Evolutionary conservation across 2,888 invertebrate genomes (phyloP), one percentile per base, ranked within the genome.

Genomic region (Monoplex corrugatus): DNA sequence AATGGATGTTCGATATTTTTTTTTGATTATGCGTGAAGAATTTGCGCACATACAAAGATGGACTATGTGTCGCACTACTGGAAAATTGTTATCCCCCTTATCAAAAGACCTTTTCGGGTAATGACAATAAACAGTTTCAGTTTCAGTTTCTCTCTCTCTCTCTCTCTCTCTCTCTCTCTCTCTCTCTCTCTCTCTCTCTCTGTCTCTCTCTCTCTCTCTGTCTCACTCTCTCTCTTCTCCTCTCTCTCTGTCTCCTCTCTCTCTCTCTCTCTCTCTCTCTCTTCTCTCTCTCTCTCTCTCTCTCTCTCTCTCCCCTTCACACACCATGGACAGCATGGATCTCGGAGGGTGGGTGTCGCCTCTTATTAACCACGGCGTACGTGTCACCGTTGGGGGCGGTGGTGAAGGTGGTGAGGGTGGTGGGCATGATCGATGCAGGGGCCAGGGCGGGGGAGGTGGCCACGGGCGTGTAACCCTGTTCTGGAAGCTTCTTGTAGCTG

Each of bases 361-460:
- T 88, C 80, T 87, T 87, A 72, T 88, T 82, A 35, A 82, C 82
- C 43, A 88, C 88, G n/a, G 88, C 83, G 72, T 88, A 88, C 40
- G 80, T 80, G 80, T 63, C 83, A 19, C 80, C 88, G 19, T 57
- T 80, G 68, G 43, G 80, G 63, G 88, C 50, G 19, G 83, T 45
- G n/a, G 83, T 45, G 63, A 50, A 57, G 45, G 50, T 83, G 68
- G 82, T 16, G 32, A 88, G 19, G 44, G 43, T 50, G 38, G 78
- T 75, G 72, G 78, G 78, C 44, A 45, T 45, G 78, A 75, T 75
- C 2, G 57, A 40, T 43, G 10, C 40, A 40, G 80, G 28, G 72
- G 10, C 40, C 40, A 57, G 28, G n/a, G 83, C 38, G 23, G 87
- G 40, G 38, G 19, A 16, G 38, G 38, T 88, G 68, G 83, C 19